Base-by-base conservation (phyloP, 2,888 invertebrate genomes). In the Epirrhoe tristata region DNA sequence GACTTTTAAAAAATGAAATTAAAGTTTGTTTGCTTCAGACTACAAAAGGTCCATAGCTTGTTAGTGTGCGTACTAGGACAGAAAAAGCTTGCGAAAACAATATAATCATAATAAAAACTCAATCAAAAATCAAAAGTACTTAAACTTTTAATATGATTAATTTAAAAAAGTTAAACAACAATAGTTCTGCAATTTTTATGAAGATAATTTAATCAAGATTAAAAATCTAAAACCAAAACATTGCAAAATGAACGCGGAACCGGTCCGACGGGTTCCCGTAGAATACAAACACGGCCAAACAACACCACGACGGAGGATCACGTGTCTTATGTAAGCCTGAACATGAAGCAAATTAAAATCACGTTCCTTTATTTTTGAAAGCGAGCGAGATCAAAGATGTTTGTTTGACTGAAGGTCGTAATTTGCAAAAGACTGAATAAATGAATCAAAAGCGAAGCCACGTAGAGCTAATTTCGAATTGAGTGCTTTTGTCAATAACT, bases 231-330 rank as follows among this genome's bases (percentile, higher is more conserved):
- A 62, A 56, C 53, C 59, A 63, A 67, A 67, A 67, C 48, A 63
- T 39, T 60, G 56, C 51, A 48, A 58, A 59, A 56, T 57, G 63
- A 34, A 56, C 60, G 58, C 36, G 54, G 43, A 57, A 63, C 63
- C 67, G 57, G 67, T 63, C 43, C 1, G 50, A 58, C 67, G 14
- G 51, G 66, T 58, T 67, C 50, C 50, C 52, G 16, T 52, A 67
- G 56, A 63, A 62, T 24, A 65, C 65, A 64, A 64, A 64, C 64
- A 58, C 46, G 56, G 46, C 12, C 60, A 34, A 7, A 32, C 52
- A 60, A 56, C 34, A 60, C 57, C 43, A 51, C 60, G 56, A 56
- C 8, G 24, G 24, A 50, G 14, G 31, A 50, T 51, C 51, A 56
- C 50, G 48, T 50, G 55, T 39, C 50, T 56, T 31, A 39, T 50